Percentiles rank a stretch among this genome's conserved stretches.
Evolutionary conservation across 53 echinoderm and acorn worm species (phyloP).

Genomic region (Luidia sarsii): DNA sequence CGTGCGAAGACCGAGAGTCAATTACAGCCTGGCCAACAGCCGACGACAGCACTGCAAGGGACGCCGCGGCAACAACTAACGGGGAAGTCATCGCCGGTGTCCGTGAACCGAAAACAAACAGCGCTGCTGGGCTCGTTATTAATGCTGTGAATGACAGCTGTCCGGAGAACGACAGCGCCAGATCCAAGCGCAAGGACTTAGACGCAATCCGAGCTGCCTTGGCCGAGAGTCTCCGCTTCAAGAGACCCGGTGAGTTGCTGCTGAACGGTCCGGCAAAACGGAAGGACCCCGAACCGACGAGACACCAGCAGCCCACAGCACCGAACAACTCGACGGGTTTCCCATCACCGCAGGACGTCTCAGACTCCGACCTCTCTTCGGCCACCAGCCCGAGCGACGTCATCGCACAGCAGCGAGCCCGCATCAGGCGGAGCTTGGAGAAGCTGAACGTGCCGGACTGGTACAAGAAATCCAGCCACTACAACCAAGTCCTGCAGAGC

Average conservation of each 20-base stretch:
- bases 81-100: background rate
- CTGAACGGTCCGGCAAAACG: slow-evolving; percentile 28
- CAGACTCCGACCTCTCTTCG: slow-evolving; percentile 18
- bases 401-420: slow-evolving; percentile 35
- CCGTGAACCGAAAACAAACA: background rate
- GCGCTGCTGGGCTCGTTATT: background rate
- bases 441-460: slow-evolving; percentile 68
- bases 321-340: background rate
- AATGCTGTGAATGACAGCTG: background rate
- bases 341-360: background rate
- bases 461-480: slow-evolving; percentile 64
- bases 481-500: slow-evolving; percentile 39
- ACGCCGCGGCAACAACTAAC: background rate
- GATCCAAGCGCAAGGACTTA: background rate
- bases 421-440: slow-evolving; percentile 47
- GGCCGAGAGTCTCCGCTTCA: slow-evolving; percentile 22
- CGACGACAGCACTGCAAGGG: background rate
- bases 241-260: slow-evolving; percentile 34
- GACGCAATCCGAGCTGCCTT: slow-evolving; percentile 16
- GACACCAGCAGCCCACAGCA: too few relatives aligned
- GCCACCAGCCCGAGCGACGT: slow-evolving; percentile 44
- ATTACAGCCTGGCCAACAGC: background rate
- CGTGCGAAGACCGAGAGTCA: background rate
- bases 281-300: too few relatives aligned
- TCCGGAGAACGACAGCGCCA: background rate